phyloP scores from a whole-genome alignment of 2,797 vertebrate genomes.

The Gila robusta region DNA sequence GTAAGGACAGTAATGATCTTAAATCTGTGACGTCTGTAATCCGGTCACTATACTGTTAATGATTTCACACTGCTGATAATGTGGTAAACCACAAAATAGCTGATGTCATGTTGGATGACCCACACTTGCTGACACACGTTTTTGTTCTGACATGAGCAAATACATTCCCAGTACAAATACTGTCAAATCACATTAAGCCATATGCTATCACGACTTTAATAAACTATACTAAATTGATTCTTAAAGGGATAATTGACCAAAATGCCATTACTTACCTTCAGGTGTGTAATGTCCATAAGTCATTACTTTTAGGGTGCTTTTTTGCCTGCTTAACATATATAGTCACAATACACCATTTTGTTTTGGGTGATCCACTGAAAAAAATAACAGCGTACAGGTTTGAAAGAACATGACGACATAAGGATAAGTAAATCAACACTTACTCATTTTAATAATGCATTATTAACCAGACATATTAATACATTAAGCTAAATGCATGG shows the following conservation, averaged over 20 bases:
- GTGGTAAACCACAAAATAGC: neutral
- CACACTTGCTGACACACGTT: neutral
- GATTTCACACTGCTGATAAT: conserved; percentile 7
- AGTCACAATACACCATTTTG: neutral
- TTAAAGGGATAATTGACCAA: neutral
- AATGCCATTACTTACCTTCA: neutral
- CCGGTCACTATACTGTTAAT: neutral
- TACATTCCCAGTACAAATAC: neutral
- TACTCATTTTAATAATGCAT: neutral
- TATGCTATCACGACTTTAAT: neutral
- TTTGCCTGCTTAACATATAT: neutral
- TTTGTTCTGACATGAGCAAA: conserved; percentile 4
- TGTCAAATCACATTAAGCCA: neutral
- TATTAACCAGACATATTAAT: neutral
- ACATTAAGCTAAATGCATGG: neutral
- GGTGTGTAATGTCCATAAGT: neutral
- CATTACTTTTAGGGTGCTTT: neutral
- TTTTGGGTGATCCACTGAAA: no score
- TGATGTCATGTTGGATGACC: neutral
- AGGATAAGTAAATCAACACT: neutral
- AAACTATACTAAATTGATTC: neutral
- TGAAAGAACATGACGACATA: neutral
- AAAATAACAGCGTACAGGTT: neutral
- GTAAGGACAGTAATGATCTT: neutral
- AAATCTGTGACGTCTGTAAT: neutral